Evolutionary conservation across 2,797 vertebrate genomes (phyloP), one percentile per base, ranked within the genome.

Genomic region (Alca torda): DNA sequence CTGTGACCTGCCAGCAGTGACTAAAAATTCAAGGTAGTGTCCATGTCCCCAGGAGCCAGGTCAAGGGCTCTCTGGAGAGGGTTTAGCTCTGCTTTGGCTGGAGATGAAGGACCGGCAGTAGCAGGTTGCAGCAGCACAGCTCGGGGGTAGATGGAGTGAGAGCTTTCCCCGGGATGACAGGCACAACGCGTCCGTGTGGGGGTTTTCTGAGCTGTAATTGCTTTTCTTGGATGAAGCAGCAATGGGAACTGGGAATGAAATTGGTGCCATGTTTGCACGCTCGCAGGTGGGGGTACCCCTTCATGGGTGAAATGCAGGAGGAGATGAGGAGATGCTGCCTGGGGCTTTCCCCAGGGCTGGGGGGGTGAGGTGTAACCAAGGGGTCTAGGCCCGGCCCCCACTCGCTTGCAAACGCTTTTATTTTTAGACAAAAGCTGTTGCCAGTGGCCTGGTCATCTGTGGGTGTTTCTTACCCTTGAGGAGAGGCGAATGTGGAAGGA

Each of bases 131-230:
- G 50, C 35, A 6, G 39, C 9, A 19, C 53, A 25, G 31, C 8
- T 10, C 28, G 70, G 39, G 63, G 41, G 16, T 2, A 11, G 65
- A 54, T 12, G n/a, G 17, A 12, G 16, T 2, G 37, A 16, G 17
- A 16, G 50, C 35, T 28, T 30, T n/a, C 35, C 35, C 10, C 8
- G 2, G 20, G 56, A 9, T 16, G 41, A 30, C 21, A 21, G 21
- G 41, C 39, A 46, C 60, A 9, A 7, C 3, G 8, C 1, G 5
- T 35, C 0, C 2, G 8, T 3, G 56, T 3, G 61, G 37, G 31
- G 61, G 2, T 3, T 21, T 54, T 35, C 67, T 76, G 63, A 72
- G 90, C 87, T 79, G 1, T 73, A 91, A 50, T 75, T 90, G 93
- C 73, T 79, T 70, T 87, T 65, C 48, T 75, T 20, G 18, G 79